These are phyloP conservation scores for Rotaria socialis DNA, from an alignment of 2,888 invertebrate genomes.

Conservation along the genomic window DNA sequence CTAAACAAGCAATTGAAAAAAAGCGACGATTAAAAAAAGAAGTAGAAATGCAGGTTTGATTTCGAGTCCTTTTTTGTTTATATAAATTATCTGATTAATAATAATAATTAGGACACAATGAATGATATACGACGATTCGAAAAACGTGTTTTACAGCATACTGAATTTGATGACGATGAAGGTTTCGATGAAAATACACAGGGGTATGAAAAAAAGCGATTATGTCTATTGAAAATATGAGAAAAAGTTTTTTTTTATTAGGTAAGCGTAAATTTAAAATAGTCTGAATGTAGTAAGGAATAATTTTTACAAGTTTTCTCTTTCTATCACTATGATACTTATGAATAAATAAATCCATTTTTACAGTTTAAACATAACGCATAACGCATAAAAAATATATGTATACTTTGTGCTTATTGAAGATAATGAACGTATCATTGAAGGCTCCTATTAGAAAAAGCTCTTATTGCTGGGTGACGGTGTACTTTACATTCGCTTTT, in stretches of 20 bases:
- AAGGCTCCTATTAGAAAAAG: no score
- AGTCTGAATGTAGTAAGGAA: no score
- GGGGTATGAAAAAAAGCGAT: not conserved
- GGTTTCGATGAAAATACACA: constrained; percentile 10
- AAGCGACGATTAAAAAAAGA: constrained; percentile 42
- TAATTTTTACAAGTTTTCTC: no score
- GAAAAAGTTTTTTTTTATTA: no score
- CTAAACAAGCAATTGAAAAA: constrained; percentile 51
- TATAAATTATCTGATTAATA: not conserved
- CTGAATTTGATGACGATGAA: constrained; percentile 32
- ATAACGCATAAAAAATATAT: not conserved
- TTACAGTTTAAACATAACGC: constrained; percentile 48
- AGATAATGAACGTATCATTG: no score
- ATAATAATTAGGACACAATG: not conserved
- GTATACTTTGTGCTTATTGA: no score
- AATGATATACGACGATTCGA: constrained; percentile 13
- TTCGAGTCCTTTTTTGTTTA: not conserved
- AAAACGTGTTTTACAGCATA: constrained; percentile 26
- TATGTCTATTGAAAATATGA: no score
- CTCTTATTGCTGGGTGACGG: no score
- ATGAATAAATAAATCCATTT: not conserved
- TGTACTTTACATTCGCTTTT: no score
- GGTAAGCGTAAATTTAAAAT: no score
- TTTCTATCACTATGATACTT: no score
- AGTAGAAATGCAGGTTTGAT: constrained; percentile 11